phyloP scores from a whole-genome alignment of 92 coral and sea anemone species.

The Heteractis magnifica region DNA sequence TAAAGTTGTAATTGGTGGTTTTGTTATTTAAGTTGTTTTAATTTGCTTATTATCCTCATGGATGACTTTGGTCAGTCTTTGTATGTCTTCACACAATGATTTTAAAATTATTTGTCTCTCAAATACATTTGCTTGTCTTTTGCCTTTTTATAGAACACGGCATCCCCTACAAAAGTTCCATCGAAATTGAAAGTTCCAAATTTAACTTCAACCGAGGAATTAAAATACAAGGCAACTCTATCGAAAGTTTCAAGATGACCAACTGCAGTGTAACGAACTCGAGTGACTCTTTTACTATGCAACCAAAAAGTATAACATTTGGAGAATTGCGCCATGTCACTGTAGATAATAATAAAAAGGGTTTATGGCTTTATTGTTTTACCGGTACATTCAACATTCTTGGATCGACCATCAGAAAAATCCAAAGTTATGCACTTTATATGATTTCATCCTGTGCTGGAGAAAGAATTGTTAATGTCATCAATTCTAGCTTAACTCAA shows the following conservation, averaged over 20 bases:
- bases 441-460: neutral
- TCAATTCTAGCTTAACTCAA: neutral
- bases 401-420: neutral
- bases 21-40: neutral
- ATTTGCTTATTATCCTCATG: no score
- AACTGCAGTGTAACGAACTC: neutral
- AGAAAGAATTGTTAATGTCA: neutral
- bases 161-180: neutral
- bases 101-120: no score
- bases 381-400: neutral
- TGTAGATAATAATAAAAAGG: neutral
- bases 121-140: neutral
- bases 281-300: neutral
- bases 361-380: neutral
- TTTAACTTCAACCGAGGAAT: constrained; percentile 6
- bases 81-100: no score
- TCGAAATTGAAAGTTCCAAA: constrained; percentile 10
- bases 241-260: neutral
- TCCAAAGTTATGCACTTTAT: neutral
- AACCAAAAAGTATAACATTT: neutral
- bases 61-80: no score
- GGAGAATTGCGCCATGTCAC: neutral
- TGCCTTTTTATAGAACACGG: neutral
- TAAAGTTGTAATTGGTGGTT: neutral
- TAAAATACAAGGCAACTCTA: neutral